Base-by-base conservation (phyloP, 1,140 invertebrate species). In the Gonioctena quinquepunctata region DNA sequence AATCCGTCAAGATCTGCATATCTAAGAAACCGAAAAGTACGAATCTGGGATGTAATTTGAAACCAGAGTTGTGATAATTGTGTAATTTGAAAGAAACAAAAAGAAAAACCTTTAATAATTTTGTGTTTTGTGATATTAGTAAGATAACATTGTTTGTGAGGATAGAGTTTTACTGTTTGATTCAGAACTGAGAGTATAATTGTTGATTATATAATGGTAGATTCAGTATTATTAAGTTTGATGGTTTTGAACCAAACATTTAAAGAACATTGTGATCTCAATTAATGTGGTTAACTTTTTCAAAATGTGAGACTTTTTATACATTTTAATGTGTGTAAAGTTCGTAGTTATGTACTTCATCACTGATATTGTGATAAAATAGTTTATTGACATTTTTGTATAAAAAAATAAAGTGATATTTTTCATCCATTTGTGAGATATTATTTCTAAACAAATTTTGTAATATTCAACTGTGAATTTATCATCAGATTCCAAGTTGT, bases 91-190 rank as follows among this genome's bases (percentile, higher is more conserved):
- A 23, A 57, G 11, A 23, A 57, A n/a, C 19, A n/a, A n/a, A n/a
- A n/a, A 49, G 18, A 57, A 56, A 57, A 57, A 25, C 25, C n/a
- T 57, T 22, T 57, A 25, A 23, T 57, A 21, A 23, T 57, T 57
- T 57, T 23, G 21, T 25, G 21, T 21, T 57, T 49, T 57, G 54
- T 57, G 54, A 57, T 57, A 57, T 57, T 57, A 57, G 54, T 57
- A 13, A n/a, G 48, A 16, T 57, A 57, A 21, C 21, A 57, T 7
- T 57, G 21, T 57, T 25, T 21, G 21, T 57, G 5, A 23, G 54
- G 21, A 23, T 57, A 57, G 25, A 25, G n/a, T 25, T 21, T 57
- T 57, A 23, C n/a, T 57, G 54, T 57, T 57, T 57, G 19, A 21
- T 57, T 18, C 23, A 25, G 54, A 57, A 57, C 54, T 25, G 54